Evolutionary conservation across 1,140 invertebrate genomes (phyloP), one percentile per base, ranked within the genome.

Genomic region (Dreissena polymorpha): DNA sequence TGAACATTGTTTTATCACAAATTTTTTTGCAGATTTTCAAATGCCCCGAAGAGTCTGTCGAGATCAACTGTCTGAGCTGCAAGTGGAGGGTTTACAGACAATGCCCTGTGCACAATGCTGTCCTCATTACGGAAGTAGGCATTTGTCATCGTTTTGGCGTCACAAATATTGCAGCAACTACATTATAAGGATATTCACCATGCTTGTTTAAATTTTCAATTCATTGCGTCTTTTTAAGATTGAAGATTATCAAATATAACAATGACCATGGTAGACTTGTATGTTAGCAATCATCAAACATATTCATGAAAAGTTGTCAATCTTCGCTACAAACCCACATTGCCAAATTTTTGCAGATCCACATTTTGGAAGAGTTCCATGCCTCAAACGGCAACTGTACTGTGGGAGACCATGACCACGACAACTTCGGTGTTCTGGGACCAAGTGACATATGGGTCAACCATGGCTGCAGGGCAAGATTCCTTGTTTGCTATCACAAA

Each of bases 401-500:
- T 5, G 65, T 55, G 27, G 65, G 65, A 7, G 51, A n/a, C 53
- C 68, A 55, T 10, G 39, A n/a, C 53, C 68, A 55, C 10, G 39
- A 78, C 50, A 78, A 78, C n/a, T 78, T 69, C 68, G 76, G 76
- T 14, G 57, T 78, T 50, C 3, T 21, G 25, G 76, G 55, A 2
- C 39, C 18, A 13, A 27, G 18, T 21, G 53, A 51, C 10, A 69
- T 78, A 10, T 78, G 76, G 76, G 76, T 78, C 0, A 49, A 78
- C 49, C 2, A 55, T 21, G 76, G 76, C 13, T 78, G 76, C 16
- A 69, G 76, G 39, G 76, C 76, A 18, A 78, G 69, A 57, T 78
- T 78, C 68, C 76, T 78, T 21, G 27, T 78, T 49, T 78, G 76
- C 64, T 78, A 70, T 27, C 64, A 78, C 18, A 78, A 78, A 78